phyloP scores from a whole-genome alignment of 2,888 invertebrate genomes.

The Epistrophe grossulariae region DNA sequence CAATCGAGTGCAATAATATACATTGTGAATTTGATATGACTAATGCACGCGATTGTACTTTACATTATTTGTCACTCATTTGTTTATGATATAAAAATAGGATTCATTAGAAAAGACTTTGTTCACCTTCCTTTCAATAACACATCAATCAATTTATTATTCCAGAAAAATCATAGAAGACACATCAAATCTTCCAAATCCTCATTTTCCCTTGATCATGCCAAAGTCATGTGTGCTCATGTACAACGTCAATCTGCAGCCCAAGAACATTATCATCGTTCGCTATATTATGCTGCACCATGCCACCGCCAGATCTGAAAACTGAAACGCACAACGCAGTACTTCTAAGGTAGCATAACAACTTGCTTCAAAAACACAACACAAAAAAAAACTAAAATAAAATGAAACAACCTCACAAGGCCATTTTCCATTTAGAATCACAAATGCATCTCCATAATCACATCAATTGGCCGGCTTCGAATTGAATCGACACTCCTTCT shows the following conservation, averaged over 20 bases:
- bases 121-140: conserved; percentile 47
- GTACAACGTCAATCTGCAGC: conserved; percentile 42
- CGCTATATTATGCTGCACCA: background rate
- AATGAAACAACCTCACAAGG: conserved; percentile 4
- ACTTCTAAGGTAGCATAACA: conserved; percentile 9
- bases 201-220: conserved; percentile 22
- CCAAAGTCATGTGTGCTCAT: conserved; percentile 52
- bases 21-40: too few relatives aligned
- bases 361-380: conserved; percentile 6
- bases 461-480: conserved; percentile 29
- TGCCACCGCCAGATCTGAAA: background rate
- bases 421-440: conserved; percentile 35
- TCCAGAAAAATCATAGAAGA: background rate
- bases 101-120: too few relatives aligned
- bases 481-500: conserved; percentile 49
- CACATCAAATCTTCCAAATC: conserved; percentile 4
- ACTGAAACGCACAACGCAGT: background rate
- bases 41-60: too few relatives aligned
- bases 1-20: too few relatives aligned
- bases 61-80: too few relatives aligned
- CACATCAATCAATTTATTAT: conserved; percentile 42
- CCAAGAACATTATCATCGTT: background rate
- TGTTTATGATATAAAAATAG: too few relatives aligned
- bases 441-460: conserved; percentile 39
- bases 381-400: background rate